Base-by-base conservation (phyloP, 2,888 invertebrate species). In the Nemurella pictetii region DNA sequence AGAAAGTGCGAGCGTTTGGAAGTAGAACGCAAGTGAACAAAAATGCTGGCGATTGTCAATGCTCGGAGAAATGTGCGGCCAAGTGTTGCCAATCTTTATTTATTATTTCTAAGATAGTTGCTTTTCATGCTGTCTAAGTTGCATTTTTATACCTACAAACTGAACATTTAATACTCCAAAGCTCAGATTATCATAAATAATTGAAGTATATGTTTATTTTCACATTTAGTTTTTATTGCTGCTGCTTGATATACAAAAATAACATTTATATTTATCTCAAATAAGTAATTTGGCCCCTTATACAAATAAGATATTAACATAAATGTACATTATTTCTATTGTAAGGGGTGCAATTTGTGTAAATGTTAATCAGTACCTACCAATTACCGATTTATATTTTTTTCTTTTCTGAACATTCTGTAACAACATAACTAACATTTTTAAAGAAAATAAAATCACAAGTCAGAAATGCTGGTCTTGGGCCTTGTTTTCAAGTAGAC, bases 401-500 rank as follows among this genome's bases (percentile, higher is more conserved):
- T 55, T 55, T 55, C 15, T 55, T 55, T 55, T 55, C 75, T 75
- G 27, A 27, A 5, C 75, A 75, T 75, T 75, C 28, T 27, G 75
- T 75, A 75, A 75, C 75, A 75, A 75, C 28, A 25, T 55, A 55
- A 55, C 55, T 20, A 20, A 55, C 55, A 55, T 55, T 55, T 55
- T 55, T 55, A 55, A 55, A 20, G 9, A 20, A 55, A 55, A 55
- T 55, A 55, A 75, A 75, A 75, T 28, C 28, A 75, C 27, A 75
- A 75, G 75, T 78, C 78, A 30, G 78, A 28, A 20, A 78, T 78
- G 5, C 29, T 30, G 15, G 88, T 90, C 27, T 86, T 87, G 74
- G 96, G 96, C 88, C 96, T 92, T 20, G 96, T 96, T 90, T 96
- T 96, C 80, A 95, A 89, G 89, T 96, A 96, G 85, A 96, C 94